These are phyloP conservation scores for Archips crataeganus DNA, from an alignment of 2,888 invertebrate genomes.

Conservation along the genomic window DNA sequence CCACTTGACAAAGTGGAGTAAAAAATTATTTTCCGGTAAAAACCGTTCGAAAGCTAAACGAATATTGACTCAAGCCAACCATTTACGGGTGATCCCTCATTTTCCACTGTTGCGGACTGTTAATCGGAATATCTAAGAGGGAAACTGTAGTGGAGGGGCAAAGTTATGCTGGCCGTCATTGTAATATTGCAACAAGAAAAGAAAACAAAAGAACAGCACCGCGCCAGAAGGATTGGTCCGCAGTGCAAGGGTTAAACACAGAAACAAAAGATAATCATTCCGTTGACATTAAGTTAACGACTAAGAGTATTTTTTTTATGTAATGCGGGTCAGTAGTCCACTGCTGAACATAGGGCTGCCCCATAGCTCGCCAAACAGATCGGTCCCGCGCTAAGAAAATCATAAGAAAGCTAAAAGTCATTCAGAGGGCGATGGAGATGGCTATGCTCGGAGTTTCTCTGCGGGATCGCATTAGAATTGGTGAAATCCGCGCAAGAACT, in stretches of 20 bases:
- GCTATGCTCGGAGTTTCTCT: too few species aligned
- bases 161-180: slow-evolving; percentile 68
- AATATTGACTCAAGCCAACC: slow-evolving; percentile 36
- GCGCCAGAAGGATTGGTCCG: slow-evolving; percentile 28
- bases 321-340: too few species aligned
- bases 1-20: neutral
- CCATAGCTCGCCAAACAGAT: too few species aligned
- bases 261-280: too few species aligned
- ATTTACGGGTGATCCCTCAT: slow-evolving; percentile 24
- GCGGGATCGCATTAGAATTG: too few species aligned
- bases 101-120: slow-evolving; percentile 42
- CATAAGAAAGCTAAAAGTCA: too few species aligned
- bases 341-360: too few species aligned
- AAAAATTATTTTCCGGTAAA: slow-evolving; percentile 20
- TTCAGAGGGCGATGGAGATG: too few species aligned
- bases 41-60: slow-evolving; percentile 28
- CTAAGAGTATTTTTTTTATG: too few species aligned
- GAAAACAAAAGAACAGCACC: slow-evolving; percentile 62
- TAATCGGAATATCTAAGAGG: slow-evolving; percentile 51
- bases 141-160: slow-evolving; percentile 59
- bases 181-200: slow-evolving; percentile 71
- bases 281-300: too few species aligned
- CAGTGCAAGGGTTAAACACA: slow-evolving; percentile 45
- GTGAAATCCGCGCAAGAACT: too few species aligned
- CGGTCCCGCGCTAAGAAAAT: too few species aligned